A percentile compares a stretch with the other conserved stretches of the same genome.
These are phyloP conservation scores for Tupiocoris notatus DNA, from an alignment of 2,888 invertebrate genomes.

Conservation along the genomic window DNA sequence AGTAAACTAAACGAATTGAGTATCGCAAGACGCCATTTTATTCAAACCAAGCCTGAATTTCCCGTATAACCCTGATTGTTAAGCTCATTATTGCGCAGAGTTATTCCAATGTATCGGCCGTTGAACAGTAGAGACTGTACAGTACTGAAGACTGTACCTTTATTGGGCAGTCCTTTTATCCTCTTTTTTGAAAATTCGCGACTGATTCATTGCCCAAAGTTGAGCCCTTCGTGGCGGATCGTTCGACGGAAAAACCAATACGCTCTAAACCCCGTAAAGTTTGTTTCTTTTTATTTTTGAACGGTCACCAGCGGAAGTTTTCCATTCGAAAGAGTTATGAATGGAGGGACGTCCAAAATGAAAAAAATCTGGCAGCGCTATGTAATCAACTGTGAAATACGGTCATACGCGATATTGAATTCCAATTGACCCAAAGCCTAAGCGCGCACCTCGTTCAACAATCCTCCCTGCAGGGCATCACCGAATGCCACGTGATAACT, in stretches of 20 bases:
- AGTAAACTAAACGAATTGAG: too few relatives aligned
- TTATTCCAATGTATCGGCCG: too few relatives aligned
- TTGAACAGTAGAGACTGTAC: too few relatives aligned
- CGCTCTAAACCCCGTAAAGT: not conserved
- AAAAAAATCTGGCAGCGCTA: not conserved
- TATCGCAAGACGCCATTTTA: too few relatives aligned
- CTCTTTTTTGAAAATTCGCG: not conserved
- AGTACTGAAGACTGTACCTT: too few relatives aligned
- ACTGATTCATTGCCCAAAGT: not conserved
- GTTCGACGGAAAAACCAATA: not conserved
- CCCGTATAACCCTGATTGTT: too few relatives aligned
- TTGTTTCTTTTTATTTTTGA: not conserved
- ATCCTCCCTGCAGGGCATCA: not conserved
- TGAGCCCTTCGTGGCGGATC: not conserved
- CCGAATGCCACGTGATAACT: too few relatives aligned
- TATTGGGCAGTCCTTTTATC: too few relatives aligned
- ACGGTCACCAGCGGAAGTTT: not conserved
- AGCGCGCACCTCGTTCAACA: not conserved
- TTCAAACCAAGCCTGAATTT: too few relatives aligned
- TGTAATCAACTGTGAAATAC: slow-evolving; percentile 35
- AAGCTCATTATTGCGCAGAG: too few relatives aligned
- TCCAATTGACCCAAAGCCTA: slow-evolving; percentile 11
- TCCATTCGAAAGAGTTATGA: slow-evolving; percentile 6
- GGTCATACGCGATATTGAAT: slow-evolving; percentile 33
- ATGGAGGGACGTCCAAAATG: not conserved